Evolutionary conservation across 2,797 vertebrate species (phyloP).

Genomic region (Phalanger gymnotis): DNA sequence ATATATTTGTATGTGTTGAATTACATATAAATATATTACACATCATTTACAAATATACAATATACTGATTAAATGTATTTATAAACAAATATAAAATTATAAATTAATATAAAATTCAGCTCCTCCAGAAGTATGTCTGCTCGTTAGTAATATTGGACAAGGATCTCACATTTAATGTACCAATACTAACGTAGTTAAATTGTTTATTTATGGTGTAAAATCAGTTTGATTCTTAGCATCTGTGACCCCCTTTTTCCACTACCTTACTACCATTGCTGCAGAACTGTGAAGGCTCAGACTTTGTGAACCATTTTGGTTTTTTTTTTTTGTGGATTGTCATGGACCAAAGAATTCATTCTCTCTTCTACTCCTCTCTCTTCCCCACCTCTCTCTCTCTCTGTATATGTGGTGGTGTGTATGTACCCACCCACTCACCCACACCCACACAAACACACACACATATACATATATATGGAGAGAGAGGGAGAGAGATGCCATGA

Average conservation of each 20-base stretch:
- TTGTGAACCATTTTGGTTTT: not conserved
- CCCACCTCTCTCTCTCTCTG: not conserved
- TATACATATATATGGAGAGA: too few species aligned
- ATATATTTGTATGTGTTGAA: not conserved
- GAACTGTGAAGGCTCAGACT: not conserved
- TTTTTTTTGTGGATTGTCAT: not conserved
- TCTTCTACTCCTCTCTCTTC: too few species aligned
- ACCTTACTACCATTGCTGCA: not conserved
- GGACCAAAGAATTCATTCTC: not conserved
- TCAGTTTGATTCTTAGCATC: not conserved
- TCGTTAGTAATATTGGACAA: not conserved
- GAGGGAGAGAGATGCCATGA: too few species aligned
- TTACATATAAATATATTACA: not conserved
- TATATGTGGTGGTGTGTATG: too few species aligned
- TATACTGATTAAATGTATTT: not conserved
- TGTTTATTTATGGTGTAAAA: not conserved
- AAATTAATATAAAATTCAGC: not conserved
- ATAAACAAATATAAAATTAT: not conserved
- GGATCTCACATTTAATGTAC: not conserved
- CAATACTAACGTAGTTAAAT: not conserved
- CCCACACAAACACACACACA: too few species aligned
- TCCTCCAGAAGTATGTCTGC: not conserved
- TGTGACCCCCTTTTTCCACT: not conserved
- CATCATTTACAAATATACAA: not conserved
- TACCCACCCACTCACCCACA: too few species aligned